Base-by-base conservation (phyloP, 1,140 invertebrate species). In the Trachymyrmex cornetzi region DNA sequence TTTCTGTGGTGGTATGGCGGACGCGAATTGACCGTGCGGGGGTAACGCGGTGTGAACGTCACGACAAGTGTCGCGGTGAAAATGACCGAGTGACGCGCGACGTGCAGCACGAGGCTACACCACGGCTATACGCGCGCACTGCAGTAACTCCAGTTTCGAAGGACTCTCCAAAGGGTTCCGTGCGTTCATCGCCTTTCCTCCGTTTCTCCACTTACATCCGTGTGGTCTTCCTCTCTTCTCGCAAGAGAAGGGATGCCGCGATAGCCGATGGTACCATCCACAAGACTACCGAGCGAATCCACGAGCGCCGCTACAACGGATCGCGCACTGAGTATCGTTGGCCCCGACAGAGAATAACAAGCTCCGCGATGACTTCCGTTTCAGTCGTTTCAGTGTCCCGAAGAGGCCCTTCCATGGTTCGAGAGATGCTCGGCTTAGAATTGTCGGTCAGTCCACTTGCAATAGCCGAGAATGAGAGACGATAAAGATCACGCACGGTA, bases 1-100 rank as follows among this genome's bases (percentile, higher is more conserved):
- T 71, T 57, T 5, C 2, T 22, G 55, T 50, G 48, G 48, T 50
- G 77, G 85, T 87, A 88, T 90, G 86, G 88, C 86, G 63, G 50
- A 48, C 53, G 48, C 72, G 27, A 71, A 69, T 59, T 77, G 1
- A 59, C 48, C 27, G 64, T 81, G 27, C 59, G 48, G 2, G 16
- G 48, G 48, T 16, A 50, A 71, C 11, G 59, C 66, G 24, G 22
- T 53, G 22, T 50, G 77, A 84, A 67, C 48, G 57, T 87, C 74
- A 61, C 63, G 27, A 55, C 19, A 87, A 80, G 84, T 85, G 84
- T 84, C 77, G 27, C 27, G 27, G 59, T 69, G 75, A 85, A n/a
- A 6, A 64, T 85, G 88, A 85, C 22, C 30, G 61, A 85, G 61
- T 55, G 61, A 77, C 77, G 61, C 61, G 82, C 53, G 72, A 48